phyloP scores from a whole-genome alignment of 2,888 invertebrate species.

The Chydorus sphaericus region DNA sequence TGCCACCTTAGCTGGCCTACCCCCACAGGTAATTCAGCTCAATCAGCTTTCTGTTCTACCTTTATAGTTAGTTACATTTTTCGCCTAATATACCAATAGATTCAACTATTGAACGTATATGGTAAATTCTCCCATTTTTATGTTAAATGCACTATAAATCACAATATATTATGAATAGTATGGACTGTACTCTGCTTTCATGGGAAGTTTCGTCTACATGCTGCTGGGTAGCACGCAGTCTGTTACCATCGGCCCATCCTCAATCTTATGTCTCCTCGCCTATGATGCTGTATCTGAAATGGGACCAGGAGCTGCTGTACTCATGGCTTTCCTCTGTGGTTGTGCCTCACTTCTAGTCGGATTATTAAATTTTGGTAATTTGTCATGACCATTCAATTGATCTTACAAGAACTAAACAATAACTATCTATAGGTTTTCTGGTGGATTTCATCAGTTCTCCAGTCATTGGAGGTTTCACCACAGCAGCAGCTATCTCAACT shows the following conservation, averaged over 20 bases:
- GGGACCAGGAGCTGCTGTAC: conserved; percentile 44
- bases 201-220: conserved; percentile 80
- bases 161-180: too few relatives aligned
- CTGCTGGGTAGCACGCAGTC: conserved; percentile 83
- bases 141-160: too few relatives aligned
- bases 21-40: conserved; percentile 63
- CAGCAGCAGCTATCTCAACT: conserved; percentile 71
- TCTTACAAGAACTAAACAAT: conserved; percentile 1
- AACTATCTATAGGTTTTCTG: conserved; percentile 48
- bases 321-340: conserved; percentile 69
- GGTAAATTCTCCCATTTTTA: too few relatives aligned
- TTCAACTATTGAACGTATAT: too few relatives aligned
- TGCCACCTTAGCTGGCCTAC: conserved; percentile 71
- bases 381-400: neutral
- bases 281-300: conserved; percentile 51
- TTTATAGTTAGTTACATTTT: too few relatives aligned
- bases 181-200: conserved; percentile 84
- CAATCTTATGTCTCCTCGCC: conserved; percentile 77
- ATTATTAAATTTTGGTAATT: conserved; percentile 57
- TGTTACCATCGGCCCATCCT: conserved; percentile 84
- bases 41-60: too few relatives aligned
- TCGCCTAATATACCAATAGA: too few relatives aligned
- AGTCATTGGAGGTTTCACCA: conserved; percentile 69
- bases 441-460: conserved; percentile 74
- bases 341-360: conserved; percentile 69